These are phyloP conservation scores for Hipposideros armiger DNA, from an alignment of 2,113 vertebrate species.

Conservation along the genomic window DNA sequence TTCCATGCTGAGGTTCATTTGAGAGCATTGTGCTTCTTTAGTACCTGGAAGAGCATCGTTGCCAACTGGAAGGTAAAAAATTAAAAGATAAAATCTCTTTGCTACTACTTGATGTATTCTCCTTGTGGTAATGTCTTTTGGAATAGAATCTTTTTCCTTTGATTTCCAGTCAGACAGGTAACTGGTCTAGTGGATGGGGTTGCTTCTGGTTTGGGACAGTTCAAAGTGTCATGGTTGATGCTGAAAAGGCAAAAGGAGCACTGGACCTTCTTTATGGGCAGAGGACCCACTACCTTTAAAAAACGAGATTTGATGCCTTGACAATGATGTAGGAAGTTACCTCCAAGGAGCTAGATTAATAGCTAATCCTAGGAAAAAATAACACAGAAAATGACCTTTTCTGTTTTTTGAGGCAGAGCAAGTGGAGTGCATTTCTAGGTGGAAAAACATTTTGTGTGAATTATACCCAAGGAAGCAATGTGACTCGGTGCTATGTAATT, in stretches of 20 bases:
- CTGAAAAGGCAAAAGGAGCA: slow-evolving; percentile 5
- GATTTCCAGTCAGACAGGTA: background rate
- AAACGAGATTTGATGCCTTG: background rate
- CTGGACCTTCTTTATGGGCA: background rate
- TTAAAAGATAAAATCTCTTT: background rate
- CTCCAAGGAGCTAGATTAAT: slow-evolving; percentile 48
- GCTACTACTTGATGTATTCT: slow-evolving; percentile 30
- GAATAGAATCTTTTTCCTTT: background rate
- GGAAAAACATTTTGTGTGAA: slow-evolving; percentile 46
- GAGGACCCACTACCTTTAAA: slow-evolving; percentile 12
- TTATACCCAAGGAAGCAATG: background rate
- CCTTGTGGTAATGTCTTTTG: background rate
- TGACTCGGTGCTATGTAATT: background rate
- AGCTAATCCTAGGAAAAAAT: slow-evolving; percentile 31
- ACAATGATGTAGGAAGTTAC: background rate
- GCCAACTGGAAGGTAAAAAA: background rate
- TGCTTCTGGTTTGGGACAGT: background rate
- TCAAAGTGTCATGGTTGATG: background rate
- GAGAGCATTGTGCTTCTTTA: background rate
- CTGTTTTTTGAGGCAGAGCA: slow-evolving; percentile 46
- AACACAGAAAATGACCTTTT: background rate
- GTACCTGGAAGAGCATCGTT: background rate
- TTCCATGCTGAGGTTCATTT: background rate
- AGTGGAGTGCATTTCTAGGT: slow-evolving; percentile 48
- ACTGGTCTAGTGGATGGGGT: background rate